Conservation (phyloP, 2,888 invertebrate species). For the Scaptomyza tumidula region DNA sequence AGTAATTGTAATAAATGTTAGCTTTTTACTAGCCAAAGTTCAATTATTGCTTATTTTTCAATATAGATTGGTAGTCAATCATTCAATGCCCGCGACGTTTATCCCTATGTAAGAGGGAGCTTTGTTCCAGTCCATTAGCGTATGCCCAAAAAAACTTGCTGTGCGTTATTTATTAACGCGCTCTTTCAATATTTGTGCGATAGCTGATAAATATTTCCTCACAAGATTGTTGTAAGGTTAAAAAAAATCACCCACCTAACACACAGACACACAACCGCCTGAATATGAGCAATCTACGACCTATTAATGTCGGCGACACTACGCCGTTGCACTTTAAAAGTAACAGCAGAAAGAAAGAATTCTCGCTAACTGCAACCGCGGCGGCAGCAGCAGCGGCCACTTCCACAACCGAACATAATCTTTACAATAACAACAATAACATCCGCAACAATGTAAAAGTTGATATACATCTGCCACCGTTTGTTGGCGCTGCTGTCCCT, state of each 20-base stretch:
- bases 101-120: constrained; percentile 40
- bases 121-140: constrained; percentile 63
- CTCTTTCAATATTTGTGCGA: constrained; percentile 63
- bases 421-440: constrained; percentile 45
- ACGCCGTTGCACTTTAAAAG: constrained; percentile 81
- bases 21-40: constrained; percentile 54
- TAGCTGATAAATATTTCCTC: constrained; percentile 63
- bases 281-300: constrained; percentile 71
- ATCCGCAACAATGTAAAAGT: constrained; percentile 75
- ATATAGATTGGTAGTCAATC: constrained; percentile 50
- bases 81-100: constrained; percentile 48
- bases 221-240: constrained; percentile 55
- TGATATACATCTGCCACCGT: constrained; percentile 72
- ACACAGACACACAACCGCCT: neutral
- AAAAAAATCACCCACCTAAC: constrained; percentile 43
- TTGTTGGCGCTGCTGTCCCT: constrained; percentile 36
- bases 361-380: constrained; percentile 67
- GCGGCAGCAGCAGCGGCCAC: constrained; percentile 44
- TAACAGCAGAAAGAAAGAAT: constrained; percentile 80
- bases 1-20: constrained; percentile 48
- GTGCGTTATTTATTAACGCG: constrained; percentile 33
- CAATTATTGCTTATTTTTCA: constrained; percentile 29
- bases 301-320: constrained; percentile 78
- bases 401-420: constrained; percentile 18
- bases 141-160: constrained; percentile 27